A percentile compares a stretch with the other conserved stretches of the same genome.
Evolutionary conservation across 2,888 invertebrate species (phyloP).

Genomic region (Pristionchus fissidentatus): DNA sequence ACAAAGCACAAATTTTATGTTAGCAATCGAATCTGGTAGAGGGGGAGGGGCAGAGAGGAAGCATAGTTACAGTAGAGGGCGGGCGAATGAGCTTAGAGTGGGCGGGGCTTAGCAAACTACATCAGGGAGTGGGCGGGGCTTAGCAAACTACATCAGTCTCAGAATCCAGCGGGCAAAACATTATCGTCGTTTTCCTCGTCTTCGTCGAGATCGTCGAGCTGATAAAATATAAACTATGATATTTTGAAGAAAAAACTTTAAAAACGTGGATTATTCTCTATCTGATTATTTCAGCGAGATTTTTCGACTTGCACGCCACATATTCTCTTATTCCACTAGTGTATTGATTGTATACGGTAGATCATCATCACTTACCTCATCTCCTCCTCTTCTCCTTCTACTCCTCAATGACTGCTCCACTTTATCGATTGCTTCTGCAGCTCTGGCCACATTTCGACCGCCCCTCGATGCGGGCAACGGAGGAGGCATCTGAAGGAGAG

Average conservation of each 20-base stretch:
- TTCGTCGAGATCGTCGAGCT: slow-evolving; percentile 15
- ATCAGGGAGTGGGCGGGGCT: slow-evolving; percentile 2
- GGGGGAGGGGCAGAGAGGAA: not conserved
- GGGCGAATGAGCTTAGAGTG: not conserved
- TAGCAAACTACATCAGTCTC: slow-evolving; percentile 25
- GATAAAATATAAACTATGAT: slow-evolving; percentile 16
- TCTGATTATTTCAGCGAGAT: too few relatives aligned
- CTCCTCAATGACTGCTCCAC: not conserved
- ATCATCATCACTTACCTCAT: not conserved
- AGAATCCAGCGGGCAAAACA: not conserved
- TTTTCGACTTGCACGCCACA: too few relatives aligned
- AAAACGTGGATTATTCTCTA: too few relatives aligned
- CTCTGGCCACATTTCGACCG: not conserved
- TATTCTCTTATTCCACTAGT: too few relatives aligned
- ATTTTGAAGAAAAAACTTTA: not conserved
- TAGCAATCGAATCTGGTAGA: not conserved
- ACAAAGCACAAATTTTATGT: not conserved
- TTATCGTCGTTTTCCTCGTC: slow-evolving; percentile 33
- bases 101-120: slow-evolving; percentile 26
- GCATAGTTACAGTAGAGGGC: not conserved
- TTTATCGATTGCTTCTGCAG: not conserved
- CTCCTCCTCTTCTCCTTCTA: not conserved
- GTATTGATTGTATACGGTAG: not conserved
- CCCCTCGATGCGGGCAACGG: not conserved
- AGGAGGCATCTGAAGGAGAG: slow-evolving; percentile 22